A percentile compares a stretch with the other conserved stretches of the same genome.
These are phyloP conservation scores for Scaptomyza reducta DNA, from an alignment of 2,888 invertebrate species.

Conservation along the genomic window DNA sequence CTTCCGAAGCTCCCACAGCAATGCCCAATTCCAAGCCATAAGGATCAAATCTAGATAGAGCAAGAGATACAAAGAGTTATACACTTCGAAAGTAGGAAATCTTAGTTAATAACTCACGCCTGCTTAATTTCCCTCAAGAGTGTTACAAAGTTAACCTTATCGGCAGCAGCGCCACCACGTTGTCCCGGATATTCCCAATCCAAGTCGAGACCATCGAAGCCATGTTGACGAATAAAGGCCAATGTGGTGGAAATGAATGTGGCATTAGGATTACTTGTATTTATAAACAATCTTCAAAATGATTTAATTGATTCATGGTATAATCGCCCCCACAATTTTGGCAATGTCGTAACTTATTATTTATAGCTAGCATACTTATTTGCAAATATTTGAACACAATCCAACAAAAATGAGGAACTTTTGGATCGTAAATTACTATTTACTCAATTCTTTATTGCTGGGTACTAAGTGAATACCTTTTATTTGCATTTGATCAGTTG, in stretches of 20 bases:
- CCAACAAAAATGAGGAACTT: background rate
- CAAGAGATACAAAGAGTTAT: no score
- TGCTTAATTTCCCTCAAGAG: slow-evolving; percentile 67
- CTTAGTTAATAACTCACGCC: slow-evolving; percentile 39
- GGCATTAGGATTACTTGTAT: slow-evolving; percentile 82
- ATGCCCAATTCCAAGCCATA: slow-evolving; percentile 88
- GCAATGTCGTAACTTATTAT: background rate
- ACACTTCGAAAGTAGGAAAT: no score
- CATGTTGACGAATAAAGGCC: slow-evolving; percentile 90
- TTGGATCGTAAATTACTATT: background rate
- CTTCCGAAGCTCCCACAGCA: slow-evolving; percentile 83
- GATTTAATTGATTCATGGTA: background rate
- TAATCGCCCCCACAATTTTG: slow-evolving; percentile 7
- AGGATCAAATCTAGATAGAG: slow-evolving; percentile 47
- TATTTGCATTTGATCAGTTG: background rate
- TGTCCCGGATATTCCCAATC: slow-evolving; percentile 96
- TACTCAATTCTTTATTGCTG: background rate
- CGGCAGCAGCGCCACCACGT: slow-evolving; percentile 84
- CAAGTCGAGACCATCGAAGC: slow-evolving; percentile 95
- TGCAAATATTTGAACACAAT: background rate
- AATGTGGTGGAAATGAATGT: slow-evolving; percentile 90
- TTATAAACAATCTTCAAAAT: background rate
- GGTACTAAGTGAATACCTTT: background rate
- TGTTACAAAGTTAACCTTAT: slow-evolving; percentile 89
- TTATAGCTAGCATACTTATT: background rate